Evolutionary conservation across 2,888 invertebrate genomes (phyloP), one percentile per base, ranked within the genome.

Genomic region (Drosophila neonasuta): DNA sequence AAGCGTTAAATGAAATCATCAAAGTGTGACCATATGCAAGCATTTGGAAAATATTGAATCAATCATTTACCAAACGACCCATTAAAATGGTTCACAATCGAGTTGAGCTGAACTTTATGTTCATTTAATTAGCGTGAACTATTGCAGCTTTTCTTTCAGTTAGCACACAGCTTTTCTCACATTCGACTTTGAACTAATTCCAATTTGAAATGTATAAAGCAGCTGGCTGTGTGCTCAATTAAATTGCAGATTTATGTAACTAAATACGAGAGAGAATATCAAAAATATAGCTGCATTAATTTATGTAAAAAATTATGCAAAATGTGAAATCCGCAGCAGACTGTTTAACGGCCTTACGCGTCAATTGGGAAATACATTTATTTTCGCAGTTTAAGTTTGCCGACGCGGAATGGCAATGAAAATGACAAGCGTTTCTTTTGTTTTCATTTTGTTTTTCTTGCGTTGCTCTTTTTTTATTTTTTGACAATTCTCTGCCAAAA

Each of bases 291-390:
- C 42, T 63, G 58, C 51, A 77, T 56, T 66, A 54, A 83, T 71
- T 77, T 62, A 86, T 83, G 72, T 48, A 36, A 71, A 30, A 60
- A 41, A 34, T 52, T 54, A 51, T 62, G 71, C 62, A 66, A 77
- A 77, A 77, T 71, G 44, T 58, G 59, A 71, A 71, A 61, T 86
- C 74, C 68, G 74, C 66, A 69, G 54, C 71, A 83, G 81, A 83
- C 84, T 84, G 78, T 80, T 84, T 61, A 86, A 81, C 72, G 80
- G 65, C 81, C 84, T 81, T 55, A 80, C 71, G 81, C 80, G 77
- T 77, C 86, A 81, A 86, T 72, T 77, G 67, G 71, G 49, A 57
- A 77, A 74, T 71, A 54, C 32, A 60, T 61, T 45, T 36, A 60
- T 61, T 45, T 64, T 70, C 65, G 58, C 57, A 65, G 48, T 65